phyloP scores from a whole-genome alignment of 2,888 invertebrate genomes.

The Apodemia mormo region DNA sequence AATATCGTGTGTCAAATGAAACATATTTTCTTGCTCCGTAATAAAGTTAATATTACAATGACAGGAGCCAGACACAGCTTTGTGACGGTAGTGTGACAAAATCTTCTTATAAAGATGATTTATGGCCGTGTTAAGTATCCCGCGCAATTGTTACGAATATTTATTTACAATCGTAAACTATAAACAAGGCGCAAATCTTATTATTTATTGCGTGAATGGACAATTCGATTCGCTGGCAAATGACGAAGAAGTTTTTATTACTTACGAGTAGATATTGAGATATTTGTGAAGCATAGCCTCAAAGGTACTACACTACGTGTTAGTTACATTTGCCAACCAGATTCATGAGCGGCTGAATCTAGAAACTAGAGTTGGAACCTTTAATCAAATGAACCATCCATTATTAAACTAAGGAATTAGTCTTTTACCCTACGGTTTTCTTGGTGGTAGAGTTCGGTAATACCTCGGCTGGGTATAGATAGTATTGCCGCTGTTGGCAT shows the following conservation, averaged over 20 bases:
- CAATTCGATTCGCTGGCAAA: slow-evolving; percentile 60
- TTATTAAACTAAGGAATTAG: too few relatives aligned
- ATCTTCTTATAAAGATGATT: slow-evolving; percentile 79
- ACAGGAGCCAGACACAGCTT: slow-evolving; percentile 45
- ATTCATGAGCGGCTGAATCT: too few relatives aligned
- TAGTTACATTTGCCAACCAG: too few relatives aligned
- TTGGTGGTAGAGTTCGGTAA: too few relatives aligned
- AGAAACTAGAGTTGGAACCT: too few relatives aligned
- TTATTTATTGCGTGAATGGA: slow-evolving; percentile 78
- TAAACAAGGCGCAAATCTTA: slow-evolving; percentile 79
- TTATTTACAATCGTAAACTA: slow-evolving; percentile 78
- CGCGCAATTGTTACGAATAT: slow-evolving; percentile 79
- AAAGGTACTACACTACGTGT: not conserved
- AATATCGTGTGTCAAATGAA: not conserved
- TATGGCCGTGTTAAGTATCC: slow-evolving; percentile 77
- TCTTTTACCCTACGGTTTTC: too few relatives aligned
- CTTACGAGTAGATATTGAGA: slow-evolving; percentile 4
- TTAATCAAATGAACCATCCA: too few relatives aligned
- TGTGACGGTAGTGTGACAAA: slow-evolving; percentile 75
- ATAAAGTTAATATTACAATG: slow-evolving; percentile 55
- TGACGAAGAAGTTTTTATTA: slow-evolving; percentile 46
- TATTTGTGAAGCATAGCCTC: not conserved
- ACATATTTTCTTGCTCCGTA: slow-evolving; percentile 20
- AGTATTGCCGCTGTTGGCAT: too few relatives aligned
- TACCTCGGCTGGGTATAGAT: too few relatives aligned